phyloP scores from a whole-genome alignment of 2,113 vertebrate species.

The Microcebus jonahi region DNA sequence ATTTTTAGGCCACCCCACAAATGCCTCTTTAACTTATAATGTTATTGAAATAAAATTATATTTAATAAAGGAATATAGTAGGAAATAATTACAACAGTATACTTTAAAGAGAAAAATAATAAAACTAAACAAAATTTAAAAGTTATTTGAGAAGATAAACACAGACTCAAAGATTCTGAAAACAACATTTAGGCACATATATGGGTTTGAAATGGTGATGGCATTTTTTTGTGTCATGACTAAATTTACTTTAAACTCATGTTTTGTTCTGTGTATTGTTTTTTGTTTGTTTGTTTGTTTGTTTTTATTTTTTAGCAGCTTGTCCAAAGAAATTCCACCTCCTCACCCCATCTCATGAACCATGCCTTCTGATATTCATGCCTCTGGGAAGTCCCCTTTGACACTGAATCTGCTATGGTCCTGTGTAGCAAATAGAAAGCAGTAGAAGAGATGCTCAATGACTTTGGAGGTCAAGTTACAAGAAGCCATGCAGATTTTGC shows the following conservation, averaged over 20 bases:
- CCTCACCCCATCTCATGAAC: neutral
- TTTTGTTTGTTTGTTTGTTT: neutral
- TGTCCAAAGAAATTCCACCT: neutral
- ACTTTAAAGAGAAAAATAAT: constrained; percentile 1
- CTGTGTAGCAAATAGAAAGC: neutral
- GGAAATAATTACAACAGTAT: neutral
- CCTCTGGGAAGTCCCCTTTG: neutral
- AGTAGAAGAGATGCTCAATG: neutral
- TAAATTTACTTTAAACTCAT: neutral
- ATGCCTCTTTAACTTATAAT: neutral
- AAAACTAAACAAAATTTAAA: neutral
- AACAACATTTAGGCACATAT: neutral
- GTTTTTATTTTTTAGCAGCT: neutral
- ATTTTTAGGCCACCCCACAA: neutral
- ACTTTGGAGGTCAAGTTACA: no score
- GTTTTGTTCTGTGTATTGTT: neutral
- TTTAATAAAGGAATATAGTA: neutral
- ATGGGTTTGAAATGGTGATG: neutral
- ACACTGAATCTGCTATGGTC: neutral
- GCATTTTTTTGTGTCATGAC: neutral
- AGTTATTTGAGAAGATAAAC: constrained; percentile 20
- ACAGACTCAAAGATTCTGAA: neutral
- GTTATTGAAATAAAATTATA: neutral
- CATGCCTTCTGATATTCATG: neutral
- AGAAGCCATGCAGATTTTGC: neutral